Evolutionary conservation across 1,140 invertebrate genomes (phyloP).

Genomic region (Watersipora subatra): DNA sequence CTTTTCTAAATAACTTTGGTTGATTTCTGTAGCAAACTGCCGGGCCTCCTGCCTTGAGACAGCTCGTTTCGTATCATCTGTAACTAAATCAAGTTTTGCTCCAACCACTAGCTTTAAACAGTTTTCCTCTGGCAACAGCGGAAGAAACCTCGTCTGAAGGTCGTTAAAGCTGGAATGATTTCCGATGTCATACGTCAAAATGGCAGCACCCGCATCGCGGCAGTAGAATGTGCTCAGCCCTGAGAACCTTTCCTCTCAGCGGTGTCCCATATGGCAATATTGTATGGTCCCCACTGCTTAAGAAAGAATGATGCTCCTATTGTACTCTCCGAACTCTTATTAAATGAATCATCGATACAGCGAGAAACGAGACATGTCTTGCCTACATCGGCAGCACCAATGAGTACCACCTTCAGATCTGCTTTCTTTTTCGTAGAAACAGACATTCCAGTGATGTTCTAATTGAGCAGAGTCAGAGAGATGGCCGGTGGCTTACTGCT

Average conservation of each 20-base stretch:
- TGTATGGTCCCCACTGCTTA: constrained; percentile 37
- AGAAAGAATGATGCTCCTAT: constrained; percentile 40
- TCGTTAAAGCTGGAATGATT: constrained; percentile 24
- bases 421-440: too few relatives aligned
- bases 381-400: constrained; percentile 34
- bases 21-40: constrained; percentile 27
- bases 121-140: constrained; percentile 26
- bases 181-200: constrained; percentile 33
- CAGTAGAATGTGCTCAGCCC: constrained; percentile 45
- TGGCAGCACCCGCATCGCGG: constrained; percentile 32
- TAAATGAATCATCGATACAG: constrained; percentile 33
- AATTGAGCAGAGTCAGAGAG: too few relatives aligned
- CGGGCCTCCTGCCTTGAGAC: constrained; percentile 24
- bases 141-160: constrained; percentile 32
- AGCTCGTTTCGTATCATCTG: constrained; percentile 13
- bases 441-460: too few relatives aligned
- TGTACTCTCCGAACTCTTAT: constrained; percentile 22
- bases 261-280: constrained; percentile 60
- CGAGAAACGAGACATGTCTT: constrained; percentile 35
- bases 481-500: too few relatives aligned
- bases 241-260: constrained; percentile 73
- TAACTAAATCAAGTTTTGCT: constrained; percentile 34
- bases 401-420: constrained; percentile 34
- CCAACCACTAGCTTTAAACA: constrained; percentile 37
- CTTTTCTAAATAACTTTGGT: constrained; percentile 19